Evolutionary conservation across 1,140 invertebrate species (phyloP).

Genomic region (Eupristina koningsbergeri): DNA sequence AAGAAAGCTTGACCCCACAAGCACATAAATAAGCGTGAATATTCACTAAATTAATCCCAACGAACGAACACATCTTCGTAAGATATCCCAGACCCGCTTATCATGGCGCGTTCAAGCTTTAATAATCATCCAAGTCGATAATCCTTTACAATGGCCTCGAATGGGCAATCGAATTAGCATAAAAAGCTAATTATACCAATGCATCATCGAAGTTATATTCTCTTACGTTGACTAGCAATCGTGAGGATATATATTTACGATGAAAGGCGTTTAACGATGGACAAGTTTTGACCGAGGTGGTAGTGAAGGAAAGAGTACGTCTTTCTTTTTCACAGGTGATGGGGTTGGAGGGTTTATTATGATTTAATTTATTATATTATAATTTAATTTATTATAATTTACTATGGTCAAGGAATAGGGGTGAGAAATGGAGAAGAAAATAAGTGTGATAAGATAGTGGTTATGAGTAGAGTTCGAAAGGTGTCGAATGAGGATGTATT

Average conservation of each 20-base stretch:
- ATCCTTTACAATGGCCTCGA: conserved; percentile 54
- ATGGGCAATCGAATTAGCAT: conserved; percentile 55
- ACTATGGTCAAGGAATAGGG: too few species aligned
- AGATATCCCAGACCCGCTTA: not conserved
- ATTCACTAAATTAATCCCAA: not conserved
- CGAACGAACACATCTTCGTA: not conserved
- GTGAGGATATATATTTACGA: too few species aligned
- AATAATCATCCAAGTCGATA: conserved; percentile 53
- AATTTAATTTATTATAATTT: too few species aligned
- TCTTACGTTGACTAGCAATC: not conserved
- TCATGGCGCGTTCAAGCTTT: conserved; percentile 38
- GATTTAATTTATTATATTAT: too few species aligned
- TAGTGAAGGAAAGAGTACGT: not conserved
- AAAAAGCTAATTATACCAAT: conserved; percentile 57
- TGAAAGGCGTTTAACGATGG: not conserved
- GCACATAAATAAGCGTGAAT: too few species aligned
- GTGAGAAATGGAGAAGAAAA: not conserved
- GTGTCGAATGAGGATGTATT: conserved; percentile 34
- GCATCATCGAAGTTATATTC: conserved; percentile 53
- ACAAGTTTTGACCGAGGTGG: not conserved
- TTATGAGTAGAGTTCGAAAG: too few species aligned
- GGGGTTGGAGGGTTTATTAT: not conserved
- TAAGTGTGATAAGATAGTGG: too few species aligned
- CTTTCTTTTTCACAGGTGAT: not conserved
- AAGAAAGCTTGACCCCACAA: not conserved